phyloP scores from a whole-genome alignment of 1,140 invertebrate species.

The Cydia strobilella region DNA sequence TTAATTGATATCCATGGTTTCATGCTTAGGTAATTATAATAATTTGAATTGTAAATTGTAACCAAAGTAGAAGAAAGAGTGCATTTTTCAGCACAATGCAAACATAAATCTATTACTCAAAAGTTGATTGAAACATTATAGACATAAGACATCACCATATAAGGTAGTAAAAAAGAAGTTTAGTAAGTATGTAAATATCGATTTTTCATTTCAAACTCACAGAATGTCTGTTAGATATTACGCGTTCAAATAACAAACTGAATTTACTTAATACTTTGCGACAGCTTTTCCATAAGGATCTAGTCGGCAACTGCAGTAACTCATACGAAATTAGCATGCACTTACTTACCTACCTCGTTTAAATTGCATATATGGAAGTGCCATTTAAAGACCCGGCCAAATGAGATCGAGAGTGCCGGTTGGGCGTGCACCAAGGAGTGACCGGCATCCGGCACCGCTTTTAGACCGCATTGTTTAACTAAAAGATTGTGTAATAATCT shows the following conservation, averaged over 20 bases:
- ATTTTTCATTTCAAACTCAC: no score
- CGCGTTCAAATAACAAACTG: not conserved
- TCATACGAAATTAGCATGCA: not conserved
- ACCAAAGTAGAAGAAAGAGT: no score
- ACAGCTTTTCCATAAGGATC: not conserved
- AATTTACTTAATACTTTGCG: not conserved
- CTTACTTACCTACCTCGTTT: not conserved
- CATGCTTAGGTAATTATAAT: no score
- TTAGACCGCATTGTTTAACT: not conserved
- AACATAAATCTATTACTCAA: no score
- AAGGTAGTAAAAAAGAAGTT: no score
- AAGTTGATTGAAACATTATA: no score
- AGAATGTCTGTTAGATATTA: not conserved
- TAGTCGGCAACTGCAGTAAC: not conserved
- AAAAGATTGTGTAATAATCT: not conserved
- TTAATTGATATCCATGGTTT: no score
- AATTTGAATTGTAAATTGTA: no score
- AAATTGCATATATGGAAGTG: not conserved
- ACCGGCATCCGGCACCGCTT: slow-evolving; percentile 38
- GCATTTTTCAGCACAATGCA: no score
- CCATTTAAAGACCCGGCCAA: not conserved
- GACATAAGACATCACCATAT: no score
- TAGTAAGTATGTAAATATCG: no score
- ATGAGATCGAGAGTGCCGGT: slow-evolving; percentile 23
- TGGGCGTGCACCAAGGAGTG: slow-evolving; percentile 38